Evolutionary conservation across 2,113 vertebrate genomes (phyloP), one percentile per base, ranked within the genome.

Genomic region (Phainopepla nitens): DNA sequence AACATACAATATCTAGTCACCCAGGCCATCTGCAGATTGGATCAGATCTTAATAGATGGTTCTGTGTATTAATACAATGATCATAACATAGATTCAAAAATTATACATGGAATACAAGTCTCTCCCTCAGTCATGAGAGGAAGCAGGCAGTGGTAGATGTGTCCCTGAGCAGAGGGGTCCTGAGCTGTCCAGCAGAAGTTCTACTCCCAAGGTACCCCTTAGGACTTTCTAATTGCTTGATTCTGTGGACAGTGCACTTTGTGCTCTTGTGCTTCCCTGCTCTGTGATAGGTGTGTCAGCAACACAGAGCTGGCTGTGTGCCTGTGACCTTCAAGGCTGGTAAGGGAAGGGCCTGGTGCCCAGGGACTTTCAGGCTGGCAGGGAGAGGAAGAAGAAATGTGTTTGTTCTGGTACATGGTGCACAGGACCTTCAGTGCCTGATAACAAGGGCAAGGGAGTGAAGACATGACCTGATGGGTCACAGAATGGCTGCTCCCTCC

Each of bases 391-490:
- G 47, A 65, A 83, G 49, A 50, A 84, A 41, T 69, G 19, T 36
- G 5, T n/a, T 53, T 65, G 21, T 10, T 75, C 56, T 84, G 31
- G 28, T 49, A 6, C 28, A 81, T 33, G 25, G 19, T 64, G 53
- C 20, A 4, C 17, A 14, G 33, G 35, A 44, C 64, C 17, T 73
- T 84, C 44, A 65, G 13, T 36, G 25, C 28, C 50, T 45, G 35
- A 60, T 90, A 82, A 50, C 0, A 1, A 64, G 25, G 31, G 29
- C 5, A 69, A 2, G 4, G 25, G 49, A 73, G 54, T 2, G 1
- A 54, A 21, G 27, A 21, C 0, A 0, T n/a, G 33, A 45, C 22
- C 11, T 2, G 2, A 22, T 77, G 0, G 0, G 11, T 50, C 35
- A 10, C 11, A 49, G 69, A 41, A 33, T 8, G 25, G 28, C 19